Percentiles rank a stretch among this genome's conserved stretches.
Conservation (phyloP, 2,113 vertebrate species). For the Redunca redunca region DNA sequence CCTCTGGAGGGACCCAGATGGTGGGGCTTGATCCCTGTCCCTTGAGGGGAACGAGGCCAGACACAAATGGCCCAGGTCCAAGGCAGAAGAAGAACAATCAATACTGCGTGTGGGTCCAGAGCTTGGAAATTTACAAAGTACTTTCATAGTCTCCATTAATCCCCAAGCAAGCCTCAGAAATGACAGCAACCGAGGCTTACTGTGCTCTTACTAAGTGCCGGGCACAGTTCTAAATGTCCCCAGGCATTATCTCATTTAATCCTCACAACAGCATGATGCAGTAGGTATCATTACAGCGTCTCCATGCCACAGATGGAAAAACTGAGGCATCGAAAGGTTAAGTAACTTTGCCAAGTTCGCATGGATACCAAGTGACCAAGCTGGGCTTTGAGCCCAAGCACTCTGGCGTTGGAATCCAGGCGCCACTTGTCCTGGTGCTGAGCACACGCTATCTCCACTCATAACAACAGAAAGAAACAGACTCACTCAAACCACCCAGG, state of each 20-base stretch:
- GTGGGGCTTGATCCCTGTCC: not conserved
- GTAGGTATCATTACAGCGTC: not conserved
- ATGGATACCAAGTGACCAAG: accelerated
- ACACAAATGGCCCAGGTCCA: not conserved
- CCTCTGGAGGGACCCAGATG: not conserved
- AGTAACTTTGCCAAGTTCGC: not conserved
- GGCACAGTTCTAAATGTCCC: not conserved
- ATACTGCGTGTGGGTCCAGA: not conserved
- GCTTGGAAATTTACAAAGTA: not conserved
- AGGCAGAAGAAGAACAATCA: not conserved
- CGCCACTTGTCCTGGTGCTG: not conserved
- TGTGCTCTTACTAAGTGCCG: not conserved
- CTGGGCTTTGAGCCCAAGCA: not conserved
- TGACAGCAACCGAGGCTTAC: not conserved
- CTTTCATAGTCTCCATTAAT: not conserved
- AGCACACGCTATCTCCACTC: not conserved
- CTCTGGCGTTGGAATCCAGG: not conserved
- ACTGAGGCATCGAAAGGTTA: not conserved
- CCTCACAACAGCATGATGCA: not conserved
- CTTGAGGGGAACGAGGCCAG: not conserved
- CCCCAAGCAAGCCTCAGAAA: not conserved
- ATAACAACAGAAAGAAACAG: not conserved
- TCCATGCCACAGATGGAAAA: not conserved
- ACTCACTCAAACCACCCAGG: too few relatives aligned
- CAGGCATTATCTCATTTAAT: not conserved